These are phyloP conservation scores for Myiozetetes cayanensis DNA, from an alignment of 2,113 vertebrate species.

Conservation along the genomic window DNA sequence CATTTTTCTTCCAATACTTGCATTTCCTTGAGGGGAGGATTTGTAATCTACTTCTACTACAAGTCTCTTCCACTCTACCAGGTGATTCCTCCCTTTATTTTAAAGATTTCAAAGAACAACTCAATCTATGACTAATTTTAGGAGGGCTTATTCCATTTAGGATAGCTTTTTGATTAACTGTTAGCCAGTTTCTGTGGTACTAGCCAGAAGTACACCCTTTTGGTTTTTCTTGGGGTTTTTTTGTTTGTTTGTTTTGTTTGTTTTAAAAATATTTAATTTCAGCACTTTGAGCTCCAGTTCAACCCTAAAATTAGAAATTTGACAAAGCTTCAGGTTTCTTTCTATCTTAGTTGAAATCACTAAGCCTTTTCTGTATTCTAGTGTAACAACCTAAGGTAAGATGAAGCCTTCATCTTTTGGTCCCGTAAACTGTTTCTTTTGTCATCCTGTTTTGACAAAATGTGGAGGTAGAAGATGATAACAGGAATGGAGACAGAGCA, in stretches of 20 bases:
- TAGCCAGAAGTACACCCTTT: neutral
- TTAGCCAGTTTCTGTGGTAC: neutral
- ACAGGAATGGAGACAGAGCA: neutral
- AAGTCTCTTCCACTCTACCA: neutral
- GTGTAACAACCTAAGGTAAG: neutral
- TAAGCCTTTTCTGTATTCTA: neutral
- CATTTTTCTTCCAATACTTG: neutral
- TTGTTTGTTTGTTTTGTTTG: no score
- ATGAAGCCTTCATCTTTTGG: neutral
- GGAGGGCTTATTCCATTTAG: neutral
- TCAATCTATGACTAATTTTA: neutral
- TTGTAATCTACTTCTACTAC: neutral
- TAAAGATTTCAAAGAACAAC: neutral
- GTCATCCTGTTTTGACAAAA: neutral
- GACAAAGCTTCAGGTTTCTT: neutral
- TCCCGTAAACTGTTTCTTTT: neutral
- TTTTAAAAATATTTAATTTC: neutral
- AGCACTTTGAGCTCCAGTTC: neutral
- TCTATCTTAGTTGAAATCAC: neutral
- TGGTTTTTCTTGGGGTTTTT: no score
- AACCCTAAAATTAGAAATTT: neutral
- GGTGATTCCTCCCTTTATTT: neutral
- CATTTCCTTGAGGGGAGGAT: neutral
- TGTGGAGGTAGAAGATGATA: fast-evolving
- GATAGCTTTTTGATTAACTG: neutral